Percentiles rank a stretch among this genome's conserved stretches.
Conservation (phyloP, 64 coral and sea anemone genomes). For the Dendronephthya gigantea region DNA sequence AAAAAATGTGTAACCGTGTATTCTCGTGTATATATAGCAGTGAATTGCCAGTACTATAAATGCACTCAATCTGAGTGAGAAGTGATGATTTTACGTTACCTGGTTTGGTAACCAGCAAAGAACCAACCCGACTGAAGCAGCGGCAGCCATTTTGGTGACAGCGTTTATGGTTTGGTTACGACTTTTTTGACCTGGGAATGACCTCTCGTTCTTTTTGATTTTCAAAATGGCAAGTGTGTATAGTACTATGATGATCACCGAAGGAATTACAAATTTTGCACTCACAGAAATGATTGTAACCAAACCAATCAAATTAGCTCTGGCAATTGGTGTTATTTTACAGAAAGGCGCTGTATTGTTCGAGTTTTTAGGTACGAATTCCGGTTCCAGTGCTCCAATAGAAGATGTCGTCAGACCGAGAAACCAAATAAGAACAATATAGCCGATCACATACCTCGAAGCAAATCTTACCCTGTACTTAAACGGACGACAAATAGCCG, state of each 20-base stretch:
- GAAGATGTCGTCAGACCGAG: background rate
- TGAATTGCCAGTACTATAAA: background rate
- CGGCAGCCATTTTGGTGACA: background rate
- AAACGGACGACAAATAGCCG: background rate
- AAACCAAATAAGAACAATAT: background rate
- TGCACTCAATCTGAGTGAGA: no score
- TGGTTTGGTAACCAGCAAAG: background rate
- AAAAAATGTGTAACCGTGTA: no score
- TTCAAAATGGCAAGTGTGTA: background rate
- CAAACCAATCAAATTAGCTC: no score
- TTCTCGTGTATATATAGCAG: background rate
- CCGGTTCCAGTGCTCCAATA: background rate
- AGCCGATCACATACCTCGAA: background rate
- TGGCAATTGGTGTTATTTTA: no score
- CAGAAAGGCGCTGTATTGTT: no score
- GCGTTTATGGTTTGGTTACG: background rate
- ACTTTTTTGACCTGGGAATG: background rate
- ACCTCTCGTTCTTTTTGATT: background rate
- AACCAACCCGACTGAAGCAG: background rate
- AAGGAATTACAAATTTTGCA: no score
- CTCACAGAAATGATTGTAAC: no score
- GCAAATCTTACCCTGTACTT: background rate
- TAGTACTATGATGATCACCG: background rate
- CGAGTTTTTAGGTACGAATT: no score
- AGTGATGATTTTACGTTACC: background rate